Evolutionary conservation across 2,888 invertebrate genomes (phyloP), one percentile per base, ranked within the genome.

Genomic region (Napeogenes inachia): DNA sequence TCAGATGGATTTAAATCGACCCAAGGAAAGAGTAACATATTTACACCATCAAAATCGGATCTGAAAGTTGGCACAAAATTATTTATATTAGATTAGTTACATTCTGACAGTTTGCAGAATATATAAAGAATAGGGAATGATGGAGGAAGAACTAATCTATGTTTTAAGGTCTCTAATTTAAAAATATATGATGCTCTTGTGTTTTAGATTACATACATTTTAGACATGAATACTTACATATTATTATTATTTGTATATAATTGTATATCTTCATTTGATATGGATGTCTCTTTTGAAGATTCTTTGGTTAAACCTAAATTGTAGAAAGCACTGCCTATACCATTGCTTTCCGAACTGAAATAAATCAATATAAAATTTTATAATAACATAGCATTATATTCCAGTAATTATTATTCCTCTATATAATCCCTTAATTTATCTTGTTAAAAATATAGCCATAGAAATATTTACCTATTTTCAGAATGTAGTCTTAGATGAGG

Each of bases 1-100:
- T 95, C 94, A 4, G 94, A 92, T 45, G 89, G 81, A 62, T 92
- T 92, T 38, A 94, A 79, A 0, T 92, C 87, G 71, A 93, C 93
- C 93, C 94, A 94, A 13, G 92, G 92, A 73, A 93, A 91, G 4
- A 92, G 81, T 3, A 92, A 75, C 72, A 92, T 84, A 71, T 79
- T 87, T n/a, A 92, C 80, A 54, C 90, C 87, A 70, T 84, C 56
- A n/a, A 54, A 54, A 42, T 60, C 54, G 45, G 69, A 59, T 57
- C 87, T 87, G 66, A 64, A 81, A 74, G 54, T 57, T 4, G n/a
- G 35, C 4, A 45, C 12, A 45, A 3, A 21, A 21, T 21, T 30
- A 13, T 8, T 42, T 10, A 42, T 10, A 42, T 42, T 35, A 2
- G 6, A 35, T 35, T 1, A 35, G 6, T 3, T 5, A 5, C 6